Base-by-base conservation (phyloP, 2,888 invertebrate species). In the Habroteleia sp. region DNA sequence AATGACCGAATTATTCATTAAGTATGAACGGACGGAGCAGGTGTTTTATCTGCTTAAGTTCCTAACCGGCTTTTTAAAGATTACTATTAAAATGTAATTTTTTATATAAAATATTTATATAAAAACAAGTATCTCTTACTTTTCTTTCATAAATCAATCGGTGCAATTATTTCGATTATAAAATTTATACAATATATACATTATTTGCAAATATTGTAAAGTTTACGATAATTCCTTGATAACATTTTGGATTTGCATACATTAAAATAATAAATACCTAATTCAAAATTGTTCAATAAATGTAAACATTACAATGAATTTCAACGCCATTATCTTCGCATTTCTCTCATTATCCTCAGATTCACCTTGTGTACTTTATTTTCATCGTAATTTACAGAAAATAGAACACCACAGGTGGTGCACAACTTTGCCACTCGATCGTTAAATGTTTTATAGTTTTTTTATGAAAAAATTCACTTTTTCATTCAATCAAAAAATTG, bases 1-100 rank as follows among this genome's bases (percentile, higher is more conserved):
- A 62, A 14, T 63, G 72, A 72, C 63, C 63, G 65, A 58, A 72
- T 65, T 72, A 65, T 65, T 54, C 72, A 72, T 50, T 35, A 48
- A 50, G 65, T 72, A 72, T 65, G 50, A 72, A 65, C 50, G 63
- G 58, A 23, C 46, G 27, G 11, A 56, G 44, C 72, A 72, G 72
- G 50, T 72, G 72, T 58, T 42, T 46, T 39, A 58, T 31, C 48
- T 8, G 6, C 20, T 46, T 20, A 29, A 33, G 46, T 31, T 23
- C 23, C 17, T 7, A 17, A 37, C 65, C 27, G 54, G 52, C 27
- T 52, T 44, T 46, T 66, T 37, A 1, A 33, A 58, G 46, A 31
- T 63, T 41, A 50, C 50, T 25, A 16, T 41, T 31, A 29, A 39
- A 56, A 44, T 37, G 23, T 20, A 20, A 16, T 1, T 11, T 8